phyloP scores from a whole-genome alignment of 2,888 invertebrate genomes.

The Leptinotarsa rubiginosa region DNA sequence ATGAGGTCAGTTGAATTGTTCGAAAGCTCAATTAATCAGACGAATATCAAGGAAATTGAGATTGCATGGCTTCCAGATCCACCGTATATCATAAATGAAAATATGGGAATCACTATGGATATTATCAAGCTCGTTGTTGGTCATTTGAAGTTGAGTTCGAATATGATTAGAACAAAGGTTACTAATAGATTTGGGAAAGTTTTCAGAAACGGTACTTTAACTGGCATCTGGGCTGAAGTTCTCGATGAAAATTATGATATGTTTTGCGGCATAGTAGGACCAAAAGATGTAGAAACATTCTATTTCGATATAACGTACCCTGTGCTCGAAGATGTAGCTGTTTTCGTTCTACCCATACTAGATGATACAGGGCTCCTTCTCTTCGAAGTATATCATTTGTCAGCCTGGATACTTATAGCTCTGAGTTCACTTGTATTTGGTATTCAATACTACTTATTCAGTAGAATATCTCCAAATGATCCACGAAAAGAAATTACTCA shows the following conservation, averaged over 20 bases:
- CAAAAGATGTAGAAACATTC: background rate
- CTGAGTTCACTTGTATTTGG: background rate
- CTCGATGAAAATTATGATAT: constrained; percentile 14
- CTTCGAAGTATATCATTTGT: background rate
- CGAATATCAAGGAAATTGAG: background rate
- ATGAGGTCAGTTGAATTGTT: background rate
- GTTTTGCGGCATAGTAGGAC: background rate
- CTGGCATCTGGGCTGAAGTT: background rate
- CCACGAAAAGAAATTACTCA: background rate
- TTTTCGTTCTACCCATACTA: constrained; percentile 1
- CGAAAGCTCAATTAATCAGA: background rate
- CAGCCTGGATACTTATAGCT: constrained; percentile 2
- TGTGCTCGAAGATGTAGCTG: background rate
- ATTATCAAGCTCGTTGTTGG: constrained; percentile 4
- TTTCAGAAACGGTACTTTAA: background rate
- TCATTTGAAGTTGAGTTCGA: constrained; percentile 1
- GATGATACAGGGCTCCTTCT: background rate
- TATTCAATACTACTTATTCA: background rate
- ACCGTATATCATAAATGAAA: constrained; percentile 4
- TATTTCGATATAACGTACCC: constrained; percentile 16
- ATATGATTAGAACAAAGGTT: background rate
- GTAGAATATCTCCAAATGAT: background rate
- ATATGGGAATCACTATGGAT: background rate
- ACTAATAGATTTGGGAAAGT: background rate
- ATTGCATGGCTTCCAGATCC: background rate